Evolutionary conservation across 2,888 invertebrate species (phyloP), one percentile per base, ranked within the genome.

Genomic region (Drosophila antonietae): DNA sequence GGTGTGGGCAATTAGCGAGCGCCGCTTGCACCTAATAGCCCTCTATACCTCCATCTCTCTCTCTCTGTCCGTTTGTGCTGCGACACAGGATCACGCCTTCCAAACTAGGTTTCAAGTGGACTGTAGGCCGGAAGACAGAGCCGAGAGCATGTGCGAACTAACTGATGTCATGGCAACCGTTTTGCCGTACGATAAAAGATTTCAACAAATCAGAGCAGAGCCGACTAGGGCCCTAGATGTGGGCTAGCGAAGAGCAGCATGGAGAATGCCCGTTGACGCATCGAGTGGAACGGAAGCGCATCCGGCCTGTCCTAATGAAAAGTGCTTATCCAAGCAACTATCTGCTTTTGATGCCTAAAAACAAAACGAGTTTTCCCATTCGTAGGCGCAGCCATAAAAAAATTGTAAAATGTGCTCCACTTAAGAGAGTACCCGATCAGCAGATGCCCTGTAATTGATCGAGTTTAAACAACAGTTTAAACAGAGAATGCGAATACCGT

Each of bases 301-400:
- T 74, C 78, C 78, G 65, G 73, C 20, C 66, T 59, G 56, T 71
- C 61, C 72, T 85, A 85, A 88, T 85, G 84, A 86, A 86, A 86
- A 88, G 88, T 81, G 86, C 84, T 88, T 88, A 82, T 80, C 77
- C 84, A 79, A 88, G 84, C 87, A 86, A 77, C 80, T 82, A 86
- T 86, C 78, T 80, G 73, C 80, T 53, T 68, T 68, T 79, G 69
- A 76, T 81, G 81, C 78, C 82, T 67, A 80, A 82, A 84, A 81
- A 80, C 74, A 84, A 81, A 84, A 84, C 73, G 74, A 78, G 78
- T 84, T 84, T 78, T 57, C 68, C 70, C 73, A 73, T 66, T 66
- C 52, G 57, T 43, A 51, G 60, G 20, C 49, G 15, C 4, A 43
- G 35, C 47, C 67, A 63, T 61, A 57, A 64, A 58, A 52, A 52